These are phyloP conservation scores for Columba livia DNA, from an alignment of 2,113 vertebrate genomes.

Conservation along the genomic window DNA sequence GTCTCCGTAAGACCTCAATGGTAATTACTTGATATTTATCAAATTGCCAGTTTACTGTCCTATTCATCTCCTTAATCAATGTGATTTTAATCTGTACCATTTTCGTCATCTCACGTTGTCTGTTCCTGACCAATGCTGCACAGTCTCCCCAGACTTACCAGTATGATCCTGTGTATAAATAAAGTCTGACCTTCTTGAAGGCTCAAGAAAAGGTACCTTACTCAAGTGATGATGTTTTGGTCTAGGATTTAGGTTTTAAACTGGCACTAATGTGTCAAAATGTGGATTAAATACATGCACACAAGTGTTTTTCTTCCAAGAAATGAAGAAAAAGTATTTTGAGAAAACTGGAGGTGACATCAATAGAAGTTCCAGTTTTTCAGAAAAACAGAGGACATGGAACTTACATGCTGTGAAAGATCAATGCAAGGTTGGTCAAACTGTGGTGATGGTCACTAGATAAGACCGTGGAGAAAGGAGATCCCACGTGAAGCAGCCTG, in stretches of 20 bases:
- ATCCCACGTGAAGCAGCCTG: background rate
- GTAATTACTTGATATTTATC: slow-evolving; percentile 50
- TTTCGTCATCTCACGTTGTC: background rate
- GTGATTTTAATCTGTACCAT: background rate
- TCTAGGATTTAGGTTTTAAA: background rate
- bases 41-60: background rate
- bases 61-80: background rate
- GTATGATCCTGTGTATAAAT: background rate
- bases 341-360: background rate
- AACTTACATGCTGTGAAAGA: background rate
- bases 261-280: background rate
- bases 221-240: background rate
- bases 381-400: background rate
- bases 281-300: background rate
- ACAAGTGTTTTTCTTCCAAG: background rate
- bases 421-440: background rate
- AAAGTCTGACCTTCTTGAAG: background rate
- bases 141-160: background rate
- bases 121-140: background rate
- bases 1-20: slow-evolving; percentile 89
- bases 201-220: background rate
- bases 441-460: background rate
- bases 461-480: background rate
- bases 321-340: background rate
- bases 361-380: background rate